Evolutionary conservation across 2,888 invertebrate species (phyloP), one percentile per base, ranked within the genome.

Genomic region (Crematogaster levior): DNA sequence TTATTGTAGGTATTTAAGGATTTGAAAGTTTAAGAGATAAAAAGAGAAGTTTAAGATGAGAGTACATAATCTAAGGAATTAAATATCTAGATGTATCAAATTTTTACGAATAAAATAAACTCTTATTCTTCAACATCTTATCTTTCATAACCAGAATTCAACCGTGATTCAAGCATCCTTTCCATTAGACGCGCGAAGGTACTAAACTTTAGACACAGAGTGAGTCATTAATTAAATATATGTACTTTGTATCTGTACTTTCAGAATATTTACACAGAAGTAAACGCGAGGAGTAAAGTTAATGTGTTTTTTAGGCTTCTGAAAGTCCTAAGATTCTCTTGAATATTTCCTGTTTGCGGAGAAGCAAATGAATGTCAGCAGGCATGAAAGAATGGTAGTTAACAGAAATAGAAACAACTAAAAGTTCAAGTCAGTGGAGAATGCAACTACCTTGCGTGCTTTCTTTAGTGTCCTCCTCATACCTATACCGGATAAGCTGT

Each of bases 361-460:
- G 58, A 24, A 61, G 70, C 83, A 83, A 83, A 75, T 83, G 86
- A 89, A 88, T 63, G 84, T 85, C 80, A 61, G 88, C 79, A 84
- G 80, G 84, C 72, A 81, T n/a, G n/a, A n/a, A 83, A 70, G 72
- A 79, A 80, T 80, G 81, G 48, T 65, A 83, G 80, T 75, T 83
- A 85, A 87, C 85, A 84, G 84, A 70, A 40, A 48, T 73, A 9
- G 85, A n/a, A n/a, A n/a, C n/a, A n/a, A 81, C 82, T 86, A 58
- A 65, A 18, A 30, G 77, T 56, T 34, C 43, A 24, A 58, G 56
- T 34, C 40, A 43, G 68, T 24, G 43, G 53, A 12, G n/a, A 40
- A 56, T 56, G 34, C 77, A 24, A 79, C 56, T 21, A 30, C 30
- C 18, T 51, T 3, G 3, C 27, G 40, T 3, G 30, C 51, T 65